Evolutionary conservation across 1,140 invertebrate genomes (phyloP), one percentile per base, ranked within the genome.

Genomic region (Lepidotrigona ventralis): DNA sequence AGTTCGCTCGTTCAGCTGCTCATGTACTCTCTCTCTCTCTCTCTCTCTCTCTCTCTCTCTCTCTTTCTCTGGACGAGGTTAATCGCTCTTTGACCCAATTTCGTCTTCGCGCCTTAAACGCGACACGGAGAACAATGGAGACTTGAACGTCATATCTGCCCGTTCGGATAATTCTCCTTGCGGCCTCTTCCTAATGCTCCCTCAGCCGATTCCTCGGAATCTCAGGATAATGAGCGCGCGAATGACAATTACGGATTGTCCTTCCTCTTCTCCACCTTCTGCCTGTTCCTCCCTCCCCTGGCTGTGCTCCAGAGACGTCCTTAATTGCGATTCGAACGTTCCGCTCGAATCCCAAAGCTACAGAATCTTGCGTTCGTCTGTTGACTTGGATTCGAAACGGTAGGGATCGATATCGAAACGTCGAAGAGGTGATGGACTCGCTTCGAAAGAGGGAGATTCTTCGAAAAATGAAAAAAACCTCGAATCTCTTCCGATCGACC

Each of bases 71-170:
- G 56, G 87, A 81, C 75, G 90, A 92, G 93, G 93, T 94, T 93
- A 93, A 94, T 93, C 91, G 91, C 91, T 92, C 93, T 91, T 94
- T 93, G 93, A 94, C 93, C 93, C 81, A 94, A 94, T 93, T 94
- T 73, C 93, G 92, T 92, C 90, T 87, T 90, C 85, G 86, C 85
- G 86, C 85, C 90, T 91, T 91, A 87, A 90, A 88, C 81, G 75
- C 86, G 76, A 82, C 74, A 85, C 79, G 66, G 75, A 85, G 90
- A 92, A 92, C 89, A 92, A 91, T 90, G 88, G 84, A 78, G 86
- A 88, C 87, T 89, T 88, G 85, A 82, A 84, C 81, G 83, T 84
- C 84, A 78, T 90, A 87, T 90, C 88, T 82, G 80, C 73, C 33
- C 75, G 63, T 85, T 71, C 83, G 75, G 71, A 75, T 86, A 73